Conservation (phyloP, 1,140 invertebrate genomes). For the Belonocnema kinseyi region DNA sequence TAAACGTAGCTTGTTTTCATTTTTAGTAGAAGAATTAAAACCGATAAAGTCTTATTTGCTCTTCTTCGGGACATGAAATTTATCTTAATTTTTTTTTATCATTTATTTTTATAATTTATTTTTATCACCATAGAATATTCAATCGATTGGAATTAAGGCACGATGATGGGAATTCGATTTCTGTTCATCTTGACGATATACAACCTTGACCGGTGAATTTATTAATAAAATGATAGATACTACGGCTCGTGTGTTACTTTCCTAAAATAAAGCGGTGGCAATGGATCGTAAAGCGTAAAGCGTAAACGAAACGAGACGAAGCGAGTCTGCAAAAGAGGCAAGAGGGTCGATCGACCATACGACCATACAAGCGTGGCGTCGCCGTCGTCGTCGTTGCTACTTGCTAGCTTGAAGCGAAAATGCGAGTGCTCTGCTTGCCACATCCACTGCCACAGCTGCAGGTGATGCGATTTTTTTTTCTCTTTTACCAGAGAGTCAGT, state of each 20-base stretch:
- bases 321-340: neutral
- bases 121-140: neutral
- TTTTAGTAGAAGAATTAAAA: no score
- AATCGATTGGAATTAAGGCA: neutral
- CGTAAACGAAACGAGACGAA: neutral
- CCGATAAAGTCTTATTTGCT: no score
- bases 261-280: slow-evolving; percentile 9
- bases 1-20: no score
- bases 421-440: slow-evolving; percentile 5
- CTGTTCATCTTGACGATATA: neutral
- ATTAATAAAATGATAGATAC: neutral
- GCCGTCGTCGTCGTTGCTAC: no score
- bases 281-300: slow-evolving; percentile 1
- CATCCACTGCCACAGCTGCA: slow-evolving; percentile 13
- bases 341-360: slow-evolving; percentile 5
- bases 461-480: neutral
- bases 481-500: neutral
- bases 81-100: neutral
- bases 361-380: neutral
- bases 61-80: neutral
- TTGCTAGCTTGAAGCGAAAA: slow-evolving; percentile 5
- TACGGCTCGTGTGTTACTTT: slow-evolving; percentile 15
- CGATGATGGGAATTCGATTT: neutral
- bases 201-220: slow-evolving; percentile 12
- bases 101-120: neutral